These are phyloP conservation scores for Motacilla alba DNA, from an alignment of 2,113 vertebrate genomes.

Conservation along the genomic window DNA sequence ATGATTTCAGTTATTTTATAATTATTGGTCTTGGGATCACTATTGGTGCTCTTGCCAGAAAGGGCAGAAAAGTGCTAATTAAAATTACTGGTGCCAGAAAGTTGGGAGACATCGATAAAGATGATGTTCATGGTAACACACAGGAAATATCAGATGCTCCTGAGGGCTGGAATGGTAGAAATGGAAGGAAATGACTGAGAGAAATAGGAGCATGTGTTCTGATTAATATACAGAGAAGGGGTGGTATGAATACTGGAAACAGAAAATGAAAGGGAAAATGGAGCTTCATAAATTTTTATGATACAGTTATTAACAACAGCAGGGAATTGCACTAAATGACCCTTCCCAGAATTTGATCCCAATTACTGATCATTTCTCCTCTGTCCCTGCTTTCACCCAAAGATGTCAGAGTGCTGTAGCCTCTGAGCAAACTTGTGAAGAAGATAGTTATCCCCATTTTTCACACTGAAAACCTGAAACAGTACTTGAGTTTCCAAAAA, in stretches of 20 bases:
- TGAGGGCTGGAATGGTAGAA: neutral
- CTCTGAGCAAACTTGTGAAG: neutral
- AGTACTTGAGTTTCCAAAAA: neutral
- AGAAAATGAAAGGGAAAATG: neutral
- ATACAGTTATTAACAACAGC: neutral
- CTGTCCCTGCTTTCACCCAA: neutral
- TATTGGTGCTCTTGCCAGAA: neutral
- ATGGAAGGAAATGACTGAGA: neutral
- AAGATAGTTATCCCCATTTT: neutral
- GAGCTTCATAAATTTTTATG: neutral
- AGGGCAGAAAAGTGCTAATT: neutral
- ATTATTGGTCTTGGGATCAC: neutral
- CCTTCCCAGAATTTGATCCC: neutral
- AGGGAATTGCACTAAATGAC: neutral
- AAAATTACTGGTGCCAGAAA: slow-evolving; percentile 11
- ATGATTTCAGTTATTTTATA: neutral
- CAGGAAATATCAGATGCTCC: neutral
- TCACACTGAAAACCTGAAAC: neutral
- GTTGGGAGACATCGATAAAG: neutral
- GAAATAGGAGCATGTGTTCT: neutral
- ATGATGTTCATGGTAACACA: neutral
- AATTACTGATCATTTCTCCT: neutral
- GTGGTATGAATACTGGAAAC: neutral
- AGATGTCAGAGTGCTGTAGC: neutral
- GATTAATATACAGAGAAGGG: neutral